Evolutionary conservation across 2,113 vertebrate genomes (phyloP).

Genomic region (Callipepla squamata): DNA sequence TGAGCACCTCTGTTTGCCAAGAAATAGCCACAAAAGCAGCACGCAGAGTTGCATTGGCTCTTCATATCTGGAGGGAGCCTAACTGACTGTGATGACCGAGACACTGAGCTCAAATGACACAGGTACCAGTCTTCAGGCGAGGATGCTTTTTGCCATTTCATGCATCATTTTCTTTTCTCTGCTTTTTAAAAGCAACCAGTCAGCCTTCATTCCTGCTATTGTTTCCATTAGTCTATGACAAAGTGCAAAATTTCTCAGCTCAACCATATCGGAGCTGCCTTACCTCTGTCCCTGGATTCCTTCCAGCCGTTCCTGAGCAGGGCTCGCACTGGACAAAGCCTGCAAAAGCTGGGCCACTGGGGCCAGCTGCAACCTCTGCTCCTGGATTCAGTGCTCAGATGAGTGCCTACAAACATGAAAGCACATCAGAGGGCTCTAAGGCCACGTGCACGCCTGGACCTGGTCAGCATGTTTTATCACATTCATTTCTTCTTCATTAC

Average conservation of each 20-base stretch:
- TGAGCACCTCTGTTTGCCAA: accelerated
- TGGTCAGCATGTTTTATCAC: background rate
- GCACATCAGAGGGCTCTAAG: background rate
- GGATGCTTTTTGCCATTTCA: background rate
- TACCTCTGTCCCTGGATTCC: background rate
- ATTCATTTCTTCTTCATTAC: background rate
- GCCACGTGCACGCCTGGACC: background rate
- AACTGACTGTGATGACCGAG: accelerated
- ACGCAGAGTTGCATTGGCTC: background rate
- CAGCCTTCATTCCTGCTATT: background rate
- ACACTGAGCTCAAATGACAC: accelerated
- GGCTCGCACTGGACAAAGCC: background rate
- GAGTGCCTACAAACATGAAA: no score
- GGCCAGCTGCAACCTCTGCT: no score
- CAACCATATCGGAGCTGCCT: accelerated
- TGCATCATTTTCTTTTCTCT: background rate
- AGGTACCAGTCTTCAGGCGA: accelerated
- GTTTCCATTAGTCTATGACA: background rate
- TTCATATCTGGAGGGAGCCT: background rate
- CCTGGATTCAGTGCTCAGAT: background rate
- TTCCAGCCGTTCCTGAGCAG: background rate
- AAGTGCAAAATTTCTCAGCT: background rate
- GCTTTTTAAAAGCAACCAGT: background rate
- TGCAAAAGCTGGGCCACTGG: background rate
- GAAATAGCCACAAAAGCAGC: accelerated